A percentile compares a stretch with the other conserved stretches of the same genome.
Conservation (phyloP, 1,140 invertebrate species). For the Nephotettix cincticeps region DNA sequence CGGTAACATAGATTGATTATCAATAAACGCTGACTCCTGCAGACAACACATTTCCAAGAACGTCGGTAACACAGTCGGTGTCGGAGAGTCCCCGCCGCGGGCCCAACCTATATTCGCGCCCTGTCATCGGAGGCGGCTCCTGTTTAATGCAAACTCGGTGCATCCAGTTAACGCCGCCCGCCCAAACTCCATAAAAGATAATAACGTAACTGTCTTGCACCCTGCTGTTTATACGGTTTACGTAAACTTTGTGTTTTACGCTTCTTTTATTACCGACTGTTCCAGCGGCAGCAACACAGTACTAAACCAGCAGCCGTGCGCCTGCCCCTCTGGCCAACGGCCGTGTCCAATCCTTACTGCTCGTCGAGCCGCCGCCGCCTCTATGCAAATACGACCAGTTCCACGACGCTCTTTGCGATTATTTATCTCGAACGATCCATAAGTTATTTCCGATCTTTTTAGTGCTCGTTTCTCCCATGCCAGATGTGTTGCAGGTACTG, state of each 20-base stretch:
- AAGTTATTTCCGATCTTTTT: neutral
- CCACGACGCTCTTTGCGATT: neutral
- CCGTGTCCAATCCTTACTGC: neutral
- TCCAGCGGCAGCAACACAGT: neutral
- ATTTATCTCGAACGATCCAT: neutral
- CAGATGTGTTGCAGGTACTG: too few species aligned
- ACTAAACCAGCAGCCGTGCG: too few species aligned
- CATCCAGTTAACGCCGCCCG: neutral
- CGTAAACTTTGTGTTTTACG: slow-evolving; percentile 4
- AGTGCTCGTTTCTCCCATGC: too few species aligned
- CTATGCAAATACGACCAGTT: slow-evolving; percentile 1
- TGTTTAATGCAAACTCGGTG: too few species aligned
- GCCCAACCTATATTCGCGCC: too few species aligned
- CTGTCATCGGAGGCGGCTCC: too few species aligned
- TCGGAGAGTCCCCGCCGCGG: too few species aligned
- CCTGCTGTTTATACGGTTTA: slow-evolving; percentile 2
- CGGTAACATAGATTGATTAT: too few species aligned
- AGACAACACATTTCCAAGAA: too few species aligned
- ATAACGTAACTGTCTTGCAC: neutral
- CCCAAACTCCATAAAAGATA: neutral
- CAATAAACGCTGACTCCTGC: too few species aligned
- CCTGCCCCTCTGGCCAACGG: too few species aligned
- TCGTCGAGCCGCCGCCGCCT: neutral
- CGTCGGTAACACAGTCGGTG: too few species aligned
- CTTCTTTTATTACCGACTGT: neutral